Conservation (phyloP, 2,888 invertebrate species). For the Trichopria drosophilae region DNA sequence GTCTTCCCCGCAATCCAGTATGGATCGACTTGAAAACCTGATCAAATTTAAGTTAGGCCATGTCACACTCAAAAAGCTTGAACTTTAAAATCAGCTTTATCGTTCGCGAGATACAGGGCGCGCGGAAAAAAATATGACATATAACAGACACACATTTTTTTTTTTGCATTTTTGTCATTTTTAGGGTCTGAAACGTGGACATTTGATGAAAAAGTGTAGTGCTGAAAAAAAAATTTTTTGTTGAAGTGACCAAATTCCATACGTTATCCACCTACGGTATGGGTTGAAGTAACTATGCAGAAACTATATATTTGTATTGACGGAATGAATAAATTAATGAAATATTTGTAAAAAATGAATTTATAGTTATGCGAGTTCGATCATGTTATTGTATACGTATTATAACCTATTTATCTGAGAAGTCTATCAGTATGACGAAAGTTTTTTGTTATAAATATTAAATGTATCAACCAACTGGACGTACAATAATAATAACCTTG, state of each 20-base stretch:
- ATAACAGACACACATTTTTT: not conserved
- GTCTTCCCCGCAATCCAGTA: too few relatives aligned
- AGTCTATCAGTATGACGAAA: too few relatives aligned
- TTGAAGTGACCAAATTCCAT: not conserved
- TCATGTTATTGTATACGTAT: constrained; percentile 66
- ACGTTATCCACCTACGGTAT: not conserved
- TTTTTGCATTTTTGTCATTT: not conserved
- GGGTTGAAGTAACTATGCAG: not conserved
- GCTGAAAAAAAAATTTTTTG: not conserved
- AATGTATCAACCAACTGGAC: too few relatives aligned
- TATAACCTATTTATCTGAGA: constrained; percentile 78
- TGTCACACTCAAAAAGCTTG: too few relatives aligned
- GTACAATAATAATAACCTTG: too few relatives aligned
- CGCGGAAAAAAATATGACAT: not conserved
- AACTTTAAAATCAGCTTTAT: too few relatives aligned
- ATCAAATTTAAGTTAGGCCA: too few relatives aligned
- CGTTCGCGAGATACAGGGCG: too few relatives aligned
- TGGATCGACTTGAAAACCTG: too few relatives aligned
- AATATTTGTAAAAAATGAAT: not conserved
- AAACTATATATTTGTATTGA: too few relatives aligned
- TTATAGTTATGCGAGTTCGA: not conserved
- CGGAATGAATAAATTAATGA: not conserved
- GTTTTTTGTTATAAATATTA: too few relatives aligned
- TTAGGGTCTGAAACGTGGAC: not conserved
- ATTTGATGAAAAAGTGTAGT: not conserved